These are phyloP conservation scores for Drosophila atripex DNA, from an alignment of 2,888 invertebrate species.

Conservation along the genomic window DNA sequence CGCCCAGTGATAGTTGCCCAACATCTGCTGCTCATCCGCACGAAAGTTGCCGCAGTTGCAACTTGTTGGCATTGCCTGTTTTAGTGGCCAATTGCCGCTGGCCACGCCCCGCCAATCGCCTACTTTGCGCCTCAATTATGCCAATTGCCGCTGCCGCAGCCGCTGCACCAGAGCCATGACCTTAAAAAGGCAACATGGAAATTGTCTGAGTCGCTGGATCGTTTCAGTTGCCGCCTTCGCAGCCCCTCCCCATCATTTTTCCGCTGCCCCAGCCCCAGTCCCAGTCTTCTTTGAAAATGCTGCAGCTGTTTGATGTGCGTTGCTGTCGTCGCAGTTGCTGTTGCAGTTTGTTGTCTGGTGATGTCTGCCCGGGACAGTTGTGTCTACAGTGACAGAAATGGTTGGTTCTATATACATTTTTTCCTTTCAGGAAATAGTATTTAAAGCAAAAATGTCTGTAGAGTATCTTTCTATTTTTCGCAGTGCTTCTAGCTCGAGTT, in stretches of 20 bases:
- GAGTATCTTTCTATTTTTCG: not conserved
- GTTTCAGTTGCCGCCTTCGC: conserved; percentile 34
- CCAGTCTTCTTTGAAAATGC: conserved; percentile 28
- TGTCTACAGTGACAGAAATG: conserved; percentile 12
- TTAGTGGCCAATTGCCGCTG: conserved; percentile 39
- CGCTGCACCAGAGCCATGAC: conserved; percentile 70
- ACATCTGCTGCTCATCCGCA: conserved; percentile 22
- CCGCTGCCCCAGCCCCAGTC: conserved; percentile 15
- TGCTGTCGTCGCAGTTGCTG: conserved; percentile 31
- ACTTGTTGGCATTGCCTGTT: conserved; percentile 70
- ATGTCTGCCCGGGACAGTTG: conserved; percentile 38
- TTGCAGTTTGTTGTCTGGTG: conserved; percentile 24
- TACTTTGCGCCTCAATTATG: conserved; percentile 72
- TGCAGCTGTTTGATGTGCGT: conserved; percentile 71
- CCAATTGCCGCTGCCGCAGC: conserved; percentile 72
- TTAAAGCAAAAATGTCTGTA: too few relatives aligned
- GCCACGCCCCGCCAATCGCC: conserved; percentile 49
- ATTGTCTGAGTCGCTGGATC: conserved; percentile 50
- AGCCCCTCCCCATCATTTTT: conserved; percentile 24
- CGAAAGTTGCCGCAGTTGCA: conserved; percentile 31
- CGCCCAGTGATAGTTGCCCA: conserved; percentile 20
- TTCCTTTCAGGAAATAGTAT: too few relatives aligned
- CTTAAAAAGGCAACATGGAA: conserved; percentile 80
- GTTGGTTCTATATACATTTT: too few relatives aligned
- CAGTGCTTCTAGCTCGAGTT: conserved; percentile 51